Percentiles rank a stretch among this genome's conserved stretches.
phyloP scores from a whole-genome alignment of 2,797 vertebrate species.

The Anas capensis region DNA sequence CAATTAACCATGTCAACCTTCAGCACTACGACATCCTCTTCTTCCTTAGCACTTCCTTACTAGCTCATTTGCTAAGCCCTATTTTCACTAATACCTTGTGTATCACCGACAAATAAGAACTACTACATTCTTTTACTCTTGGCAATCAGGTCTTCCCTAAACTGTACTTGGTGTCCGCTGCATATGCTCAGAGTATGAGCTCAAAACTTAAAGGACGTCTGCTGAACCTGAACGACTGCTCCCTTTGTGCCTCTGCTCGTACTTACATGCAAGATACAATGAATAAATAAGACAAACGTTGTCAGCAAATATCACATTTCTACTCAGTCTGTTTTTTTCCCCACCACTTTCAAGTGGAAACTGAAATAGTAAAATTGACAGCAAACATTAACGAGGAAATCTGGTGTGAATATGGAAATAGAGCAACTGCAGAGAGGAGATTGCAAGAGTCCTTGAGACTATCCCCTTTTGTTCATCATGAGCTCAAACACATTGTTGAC shows the following conservation, averaged over 20 bases:
- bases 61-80: not conserved
- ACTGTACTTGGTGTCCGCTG: not conserved
- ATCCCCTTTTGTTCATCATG: not conserved
- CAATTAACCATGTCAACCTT: not conserved
- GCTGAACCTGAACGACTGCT: not conserved
- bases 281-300: rapidly evolving
- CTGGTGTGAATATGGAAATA: not conserved
- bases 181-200: rapidly evolving
- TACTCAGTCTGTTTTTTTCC: not conserved
- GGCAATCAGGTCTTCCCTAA: not conserved
- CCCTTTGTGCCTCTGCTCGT: not conserved
- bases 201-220: not conserved
- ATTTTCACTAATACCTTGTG: not conserved
- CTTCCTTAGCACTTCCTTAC: not conserved
- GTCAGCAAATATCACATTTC: rapidly evolving
- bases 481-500: rapidly evolving
- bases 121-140: not conserved
- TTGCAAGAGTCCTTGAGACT: rapidly evolving
- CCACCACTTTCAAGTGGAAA: not conserved
- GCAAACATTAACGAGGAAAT: not conserved
- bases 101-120: not conserved
- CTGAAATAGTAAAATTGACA: not conserved
- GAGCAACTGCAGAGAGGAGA: not conserved
- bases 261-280: rapidly evolving
- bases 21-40: not conserved